A percentile compares a stretch with the other conserved stretches of the same genome.
phyloP scores from a whole-genome alignment of 2,888 invertebrate species.

The Sycophila texana region DNA sequence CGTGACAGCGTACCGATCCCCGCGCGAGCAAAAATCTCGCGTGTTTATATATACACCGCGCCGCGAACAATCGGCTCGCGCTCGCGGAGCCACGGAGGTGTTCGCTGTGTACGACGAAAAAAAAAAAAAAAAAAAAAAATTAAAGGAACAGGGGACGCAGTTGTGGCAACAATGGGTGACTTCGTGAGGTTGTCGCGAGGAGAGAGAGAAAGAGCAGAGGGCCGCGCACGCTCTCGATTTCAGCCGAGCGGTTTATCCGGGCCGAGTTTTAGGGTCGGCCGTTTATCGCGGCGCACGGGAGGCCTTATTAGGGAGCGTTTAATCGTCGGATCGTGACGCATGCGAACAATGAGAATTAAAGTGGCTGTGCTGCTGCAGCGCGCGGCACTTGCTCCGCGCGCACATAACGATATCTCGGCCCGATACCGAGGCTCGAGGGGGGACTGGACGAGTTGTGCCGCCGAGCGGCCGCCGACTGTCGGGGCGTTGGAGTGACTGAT shows the following conservation, averaged over 20 bases:
- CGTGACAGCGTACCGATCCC: background rate
- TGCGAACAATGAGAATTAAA: conserved; percentile 62
- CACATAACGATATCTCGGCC: conserved; percentile 8
- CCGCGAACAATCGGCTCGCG: too few relatives aligned
- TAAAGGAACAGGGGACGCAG: background rate
- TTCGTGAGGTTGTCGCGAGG: conserved; percentile 9
- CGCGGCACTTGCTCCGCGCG: conserved; percentile 10
- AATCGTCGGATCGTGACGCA: conserved; percentile 61
- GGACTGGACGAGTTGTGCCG: background rate
- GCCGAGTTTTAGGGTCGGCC: conserved; percentile 23
- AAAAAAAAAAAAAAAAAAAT: conserved; percentile 6
- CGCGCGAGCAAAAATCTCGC: too few relatives aligned
- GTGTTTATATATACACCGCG: too few relatives aligned
- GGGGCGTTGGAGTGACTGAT: background rate
- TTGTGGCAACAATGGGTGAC: background rate
- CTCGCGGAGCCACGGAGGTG: too few relatives aligned
- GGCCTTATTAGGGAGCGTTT: conserved; percentile 57
- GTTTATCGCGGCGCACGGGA: conserved; percentile 19
- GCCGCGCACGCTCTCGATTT: conserved; percentile 7
- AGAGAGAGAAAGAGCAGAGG: background rate
- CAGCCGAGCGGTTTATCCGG: conserved; percentile 12
- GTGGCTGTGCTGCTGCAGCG: background rate
- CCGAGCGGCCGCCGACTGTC: background rate
- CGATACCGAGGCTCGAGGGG: background rate
- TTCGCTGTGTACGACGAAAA: background rate